Conservation (phyloP, 2,888 invertebrate genomes). For the Thymelicus sylvestris region DNA sequence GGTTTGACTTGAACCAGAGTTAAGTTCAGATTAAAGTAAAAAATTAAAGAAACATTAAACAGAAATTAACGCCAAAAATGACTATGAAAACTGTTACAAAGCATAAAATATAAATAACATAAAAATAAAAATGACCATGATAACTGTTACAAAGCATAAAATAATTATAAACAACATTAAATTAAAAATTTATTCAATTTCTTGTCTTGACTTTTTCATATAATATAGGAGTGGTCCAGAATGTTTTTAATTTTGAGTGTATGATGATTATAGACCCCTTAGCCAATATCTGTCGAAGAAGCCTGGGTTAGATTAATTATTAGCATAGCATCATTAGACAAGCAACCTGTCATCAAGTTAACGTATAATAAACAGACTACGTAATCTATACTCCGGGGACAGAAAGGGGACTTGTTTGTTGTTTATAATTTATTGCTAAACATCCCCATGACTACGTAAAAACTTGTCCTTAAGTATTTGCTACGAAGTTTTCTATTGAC, state of each 20-base stretch:
- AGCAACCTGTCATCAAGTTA: conserved; percentile 10
- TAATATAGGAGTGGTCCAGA: too few species aligned
- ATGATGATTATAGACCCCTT: too few species aligned
- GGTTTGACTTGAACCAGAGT: conserved; percentile 11
- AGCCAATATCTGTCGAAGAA: too few species aligned
- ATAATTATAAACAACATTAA: too few species aligned
- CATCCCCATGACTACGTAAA: conserved; percentile 35
- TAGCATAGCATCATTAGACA: conserved; percentile 1
- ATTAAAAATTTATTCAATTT: too few species aligned
- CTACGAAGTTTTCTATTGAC: conserved; percentile 22
- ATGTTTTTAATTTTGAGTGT: too few species aligned
- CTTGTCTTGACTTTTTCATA: too few species aligned
- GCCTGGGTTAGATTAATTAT: conserved; percentile 7
- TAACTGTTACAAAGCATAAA: too few species aligned
- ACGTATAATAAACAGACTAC: conserved; percentile 22
- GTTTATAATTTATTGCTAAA: conserved; percentile 66
- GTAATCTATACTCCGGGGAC: conserved; percentile 28
- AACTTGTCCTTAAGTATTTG: conserved; percentile 24
- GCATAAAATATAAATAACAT: too few species aligned
- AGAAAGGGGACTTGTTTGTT: conserved; percentile 65
- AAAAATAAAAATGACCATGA: too few species aligned
- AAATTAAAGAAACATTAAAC: not conserved
- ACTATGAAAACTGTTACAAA: too few species aligned
- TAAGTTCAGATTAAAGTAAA: too few species aligned
- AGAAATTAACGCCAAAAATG: not conserved